phyloP scores from a whole-genome alignment of 2,888 invertebrate genomes.

The Gymnocheta viridis region DNA sequence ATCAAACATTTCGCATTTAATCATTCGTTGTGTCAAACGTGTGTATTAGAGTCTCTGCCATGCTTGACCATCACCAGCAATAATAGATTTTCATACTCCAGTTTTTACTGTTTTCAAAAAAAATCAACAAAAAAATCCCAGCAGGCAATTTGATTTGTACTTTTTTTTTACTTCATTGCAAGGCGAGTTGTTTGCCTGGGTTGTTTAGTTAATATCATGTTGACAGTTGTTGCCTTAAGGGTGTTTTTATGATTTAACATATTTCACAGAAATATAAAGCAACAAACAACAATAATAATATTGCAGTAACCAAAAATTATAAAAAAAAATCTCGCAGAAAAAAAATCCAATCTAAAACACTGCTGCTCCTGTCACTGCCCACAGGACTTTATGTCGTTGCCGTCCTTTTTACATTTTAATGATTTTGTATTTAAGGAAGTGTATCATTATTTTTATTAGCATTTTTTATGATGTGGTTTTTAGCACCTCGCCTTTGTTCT shows the following conservation, averaged over 20 bases:
- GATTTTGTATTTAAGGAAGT: slow-evolving; percentile 61
- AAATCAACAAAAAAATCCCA: slow-evolving; percentile 41
- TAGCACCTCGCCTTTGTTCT: slow-evolving; percentile 56
- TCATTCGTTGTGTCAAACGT: slow-evolving; percentile 41
- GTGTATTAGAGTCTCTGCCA: slow-evolving; percentile 14
- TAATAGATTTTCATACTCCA: not conserved
- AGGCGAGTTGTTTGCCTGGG: not conserved
- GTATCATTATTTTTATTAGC: slow-evolving; percentile 63
- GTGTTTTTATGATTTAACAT: slow-evolving; percentile 60
- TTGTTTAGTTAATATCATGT: slow-evolving; percentile 63
- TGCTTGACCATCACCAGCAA: slow-evolving; percentile 53
- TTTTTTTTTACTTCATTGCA: not conserved
- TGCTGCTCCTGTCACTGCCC: slow-evolving; percentile 47
- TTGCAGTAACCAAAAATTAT: slow-evolving; percentile 11
- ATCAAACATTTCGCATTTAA: slow-evolving; percentile 61
- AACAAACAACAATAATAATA: slow-evolving; percentile 33
- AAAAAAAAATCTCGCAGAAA: not conserved
- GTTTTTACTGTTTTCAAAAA: slow-evolving; percentile 25
- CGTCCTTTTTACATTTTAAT: slow-evolving; percentile 50
- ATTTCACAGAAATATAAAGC: slow-evolving; percentile 21
- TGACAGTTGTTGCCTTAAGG: slow-evolving; percentile 66
- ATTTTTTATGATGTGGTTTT: slow-evolving; percentile 62
- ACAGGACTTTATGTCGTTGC: slow-evolving; percentile 43
- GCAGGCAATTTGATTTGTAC: slow-evolving; percentile 47
- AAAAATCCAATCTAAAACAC: not conserved